Conservation (phyloP, 1,140 invertebrate genomes). For the Macrotrachela quadricornifera region DNA sequence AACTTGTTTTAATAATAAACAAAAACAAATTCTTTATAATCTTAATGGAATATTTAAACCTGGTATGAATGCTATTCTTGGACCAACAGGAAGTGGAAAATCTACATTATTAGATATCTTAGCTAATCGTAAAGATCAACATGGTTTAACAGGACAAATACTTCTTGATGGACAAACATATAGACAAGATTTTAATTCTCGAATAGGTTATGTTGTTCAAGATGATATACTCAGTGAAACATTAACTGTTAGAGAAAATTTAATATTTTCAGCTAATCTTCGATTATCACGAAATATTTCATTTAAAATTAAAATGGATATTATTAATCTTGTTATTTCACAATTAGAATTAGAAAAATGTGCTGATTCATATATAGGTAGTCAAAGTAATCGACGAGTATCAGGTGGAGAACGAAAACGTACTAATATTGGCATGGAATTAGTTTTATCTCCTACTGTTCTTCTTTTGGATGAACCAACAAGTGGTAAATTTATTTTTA, state of each 20-base stretch:
- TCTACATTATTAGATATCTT: slow-evolving; percentile 29
- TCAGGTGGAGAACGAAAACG: slow-evolving; percentile 30
- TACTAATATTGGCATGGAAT: slow-evolving; percentile 29
- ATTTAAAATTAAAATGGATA: slow-evolving; percentile 12
- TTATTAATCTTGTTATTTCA: slow-evolving; percentile 19
- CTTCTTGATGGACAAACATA: slow-evolving; percentile 23
- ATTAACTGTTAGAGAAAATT: slow-evolving; percentile 18
- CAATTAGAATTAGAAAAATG: slow-evolving; percentile 20
- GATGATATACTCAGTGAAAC: slow-evolving; percentile 13
- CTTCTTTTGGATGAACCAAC: slow-evolving; percentile 31
- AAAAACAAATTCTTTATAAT: neutral
- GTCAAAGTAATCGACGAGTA: slow-evolving; percentile 24
- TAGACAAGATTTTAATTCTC: slow-evolving; percentile 27
- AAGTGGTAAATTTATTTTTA: too few species aligned
- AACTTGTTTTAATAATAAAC: too few species aligned
- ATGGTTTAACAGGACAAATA: slow-evolving; percentile 17
- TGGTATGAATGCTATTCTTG: slow-evolving; percentile 29
- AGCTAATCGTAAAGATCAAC: slow-evolving; percentile 24
- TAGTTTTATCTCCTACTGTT: slow-evolving; percentile 26
- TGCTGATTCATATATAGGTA: slow-evolving; percentile 25
- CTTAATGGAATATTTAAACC: slow-evolving; percentile 24
- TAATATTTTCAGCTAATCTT: slow-evolving; percentile 24
- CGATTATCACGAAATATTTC: slow-evolving; percentile 14
- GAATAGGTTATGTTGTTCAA: slow-evolving; percentile 30
- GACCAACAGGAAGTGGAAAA: slow-evolving; percentile 29